Base-by-base conservation (phyloP, 2,888 invertebrate species). In the Cantharis nigra region DNA sequence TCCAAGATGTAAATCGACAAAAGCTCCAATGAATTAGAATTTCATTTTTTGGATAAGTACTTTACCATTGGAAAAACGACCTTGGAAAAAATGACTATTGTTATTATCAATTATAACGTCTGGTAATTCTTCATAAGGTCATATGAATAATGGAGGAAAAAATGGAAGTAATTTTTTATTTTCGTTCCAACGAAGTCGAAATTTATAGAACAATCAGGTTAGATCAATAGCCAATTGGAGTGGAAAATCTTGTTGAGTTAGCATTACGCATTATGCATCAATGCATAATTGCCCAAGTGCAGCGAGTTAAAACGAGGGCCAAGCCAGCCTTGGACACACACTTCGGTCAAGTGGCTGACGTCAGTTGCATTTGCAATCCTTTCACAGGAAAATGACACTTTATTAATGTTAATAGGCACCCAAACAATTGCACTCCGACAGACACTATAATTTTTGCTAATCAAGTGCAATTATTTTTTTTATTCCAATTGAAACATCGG, bases 271-370 rank as follows among this genome's bases (percentile, higher is more conserved):
- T 23, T 23, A 70, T 75, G 78, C 80, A 80, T 80, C 79, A 80
- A 79, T 80, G 76, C 80, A 79, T 80, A 80, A 80, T 81, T 81
- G 80, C 80, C 73, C 73, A 76, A 72, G 80, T 76, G 80, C 79
- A 81, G 78, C 76, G 78, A 80, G 79, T 76, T 78, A 80, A 76
- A 79, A 79, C 76, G 79, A 72, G 79, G 76, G 79, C 80, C 79
- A 75, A 75, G 64, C 71, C 79, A 81, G 79, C 82, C 82, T 83
- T 83, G 82, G 81, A 18, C 26, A 75, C 78, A 79, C 76, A 79
- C 79, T 80, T 79, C 80, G 80, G 82, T 82, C 80, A 82, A 83
- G 79, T 80, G 79, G 80, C 72, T 82, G 82, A 82, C 82, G 81
- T 82, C 81, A 81, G 77, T 76, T 80, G 79, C 79, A 80, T 80